Base-by-base conservation (phyloP, 2,888 invertebrate genomes). In the Timandra comae region DNA sequence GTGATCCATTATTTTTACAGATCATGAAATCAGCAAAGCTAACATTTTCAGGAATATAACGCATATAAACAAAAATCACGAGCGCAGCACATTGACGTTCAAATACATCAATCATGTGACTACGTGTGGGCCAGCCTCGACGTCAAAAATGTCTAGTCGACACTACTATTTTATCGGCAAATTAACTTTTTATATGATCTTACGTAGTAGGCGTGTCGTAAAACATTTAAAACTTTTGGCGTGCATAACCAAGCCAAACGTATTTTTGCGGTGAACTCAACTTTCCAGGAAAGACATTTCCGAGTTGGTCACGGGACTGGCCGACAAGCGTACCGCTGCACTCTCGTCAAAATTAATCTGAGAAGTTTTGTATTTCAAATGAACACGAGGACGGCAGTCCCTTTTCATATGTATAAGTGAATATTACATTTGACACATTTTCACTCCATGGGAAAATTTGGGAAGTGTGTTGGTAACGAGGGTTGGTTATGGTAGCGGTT, bases 141-240 rank as follows among this genome's bases (percentile, higher is more conserved):
- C 59, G 63, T 66, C 57, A 60, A 62, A 50, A 53, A 48, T 43
- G 54, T 46, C 40, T 38, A 60, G 49, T 46, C 46, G 60, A 59
- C 59, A 55, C 57, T 67, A 58, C 62, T 60, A 61, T 73, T 73
- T 76, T 72, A 74, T 67, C 62, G 66, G 57, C 53, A 50, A 56
- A 60, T 50, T 55, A 54, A 42, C 53, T 63, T 61, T 53, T 63
- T 63, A 63, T 63, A 60, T 49, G 60, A 58, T 61, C 58, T 49
- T 49, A 51, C 40, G 47, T 50, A 52, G 73, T 74, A 74, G 77
- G 77, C 67, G 72, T 71, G 63, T 67, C 69, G 67, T 72, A 69
- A 76, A 74, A 63, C 51, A 61, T 65, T 68, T 65, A 16, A 16
- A 16, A 70, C 60, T 66, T 69, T 63, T 55, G 52, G 49, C 39